These are phyloP conservation scores for Eulemur rufifrons DNA, from an alignment of 2,113 vertebrate species.

Conservation along the genomic window DNA sequence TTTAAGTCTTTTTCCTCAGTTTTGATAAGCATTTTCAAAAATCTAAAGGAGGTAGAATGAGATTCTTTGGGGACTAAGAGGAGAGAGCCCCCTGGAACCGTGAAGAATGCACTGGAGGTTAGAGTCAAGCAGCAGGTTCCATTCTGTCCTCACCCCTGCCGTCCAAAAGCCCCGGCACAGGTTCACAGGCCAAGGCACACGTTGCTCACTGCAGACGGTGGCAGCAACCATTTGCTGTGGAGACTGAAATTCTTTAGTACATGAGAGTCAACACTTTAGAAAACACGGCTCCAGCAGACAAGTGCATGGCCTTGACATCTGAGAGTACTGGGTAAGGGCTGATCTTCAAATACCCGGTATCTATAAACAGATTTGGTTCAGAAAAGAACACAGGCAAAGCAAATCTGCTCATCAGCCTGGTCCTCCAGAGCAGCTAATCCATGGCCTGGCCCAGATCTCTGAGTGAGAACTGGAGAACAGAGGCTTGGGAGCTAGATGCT, in stretches of 20 bases:
- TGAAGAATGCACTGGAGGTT: background rate
- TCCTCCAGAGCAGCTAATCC: background rate
- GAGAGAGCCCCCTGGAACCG: background rate
- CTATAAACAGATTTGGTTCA: background rate
- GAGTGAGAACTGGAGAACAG: background rate
- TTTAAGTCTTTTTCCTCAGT: background rate
- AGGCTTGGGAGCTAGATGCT: background rate
- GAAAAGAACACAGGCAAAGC: background rate
- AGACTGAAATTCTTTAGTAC: background rate
- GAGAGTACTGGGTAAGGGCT: background rate
- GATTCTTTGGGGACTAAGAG: background rate
- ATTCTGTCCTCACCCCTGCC: background rate
- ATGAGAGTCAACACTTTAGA: background rate
- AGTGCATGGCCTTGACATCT: background rate
- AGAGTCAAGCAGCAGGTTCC: background rate
- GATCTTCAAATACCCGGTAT: background rate
- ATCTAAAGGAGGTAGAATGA: background rate
- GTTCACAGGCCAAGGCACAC: background rate
- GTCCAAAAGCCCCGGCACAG: background rate
- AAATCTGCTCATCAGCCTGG: background rate
- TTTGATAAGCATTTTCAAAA: background rate
- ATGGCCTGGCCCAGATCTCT: background rate
- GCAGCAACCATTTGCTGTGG: background rate
- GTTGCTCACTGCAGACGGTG: background rate
- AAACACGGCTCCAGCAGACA: accelerated